phyloP scores from a whole-genome alignment of 2,113 vertebrate genomes.

The Leptobrachium leishanense region DNA sequence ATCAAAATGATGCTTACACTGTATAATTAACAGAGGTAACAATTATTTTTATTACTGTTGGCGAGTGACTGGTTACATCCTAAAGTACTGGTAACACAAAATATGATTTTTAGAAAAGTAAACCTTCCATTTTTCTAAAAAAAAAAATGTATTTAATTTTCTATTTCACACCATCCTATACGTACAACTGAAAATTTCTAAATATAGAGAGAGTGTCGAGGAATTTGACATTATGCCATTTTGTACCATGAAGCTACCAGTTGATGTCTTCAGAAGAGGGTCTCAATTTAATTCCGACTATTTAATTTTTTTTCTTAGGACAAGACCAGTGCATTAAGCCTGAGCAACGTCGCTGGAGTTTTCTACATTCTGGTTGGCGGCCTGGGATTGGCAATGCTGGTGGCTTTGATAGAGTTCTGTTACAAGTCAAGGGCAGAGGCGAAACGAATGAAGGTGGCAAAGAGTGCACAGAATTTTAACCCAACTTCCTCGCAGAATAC shows the following conservation, averaged over 20 bases:
- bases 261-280: slow-evolving; percentile 2
- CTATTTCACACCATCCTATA: neutral
- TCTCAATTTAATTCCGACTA: slow-evolving; percentile 54
- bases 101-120: neutral
- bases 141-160: neutral
- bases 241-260: neutral
- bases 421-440: slow-evolving; percentile 99
- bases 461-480: slow-evolving; percentile 94
- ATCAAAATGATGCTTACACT: slow-evolving; percentile 49
- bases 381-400: slow-evolving; percentile 98
- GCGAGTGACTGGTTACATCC: slow-evolving; percentile 53
- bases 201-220: neutral
- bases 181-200: neutral
- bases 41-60: slow-evolving; percentile 51
- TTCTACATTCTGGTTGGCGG: slow-evolving; percentile 99
- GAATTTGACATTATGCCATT: neutral
- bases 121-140: slow-evolving; percentile 6
- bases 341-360: slow-evolving; percentile 98
- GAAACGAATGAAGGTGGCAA: slow-evolving; percentile 99
- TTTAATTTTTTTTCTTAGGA: slow-evolving; percentile 79
- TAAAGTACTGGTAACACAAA: slow-evolving; percentile 52
- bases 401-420: slow-evolving; percentile 99
- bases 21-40: slow-evolving; percentile 52
- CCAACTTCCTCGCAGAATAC: slow-evolving; percentile 98
- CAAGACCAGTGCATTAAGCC: slow-evolving; percentile 98